phyloP scores from a whole-genome alignment of 1,140 invertebrate genomes.

The Papilio helenus region DNA sequence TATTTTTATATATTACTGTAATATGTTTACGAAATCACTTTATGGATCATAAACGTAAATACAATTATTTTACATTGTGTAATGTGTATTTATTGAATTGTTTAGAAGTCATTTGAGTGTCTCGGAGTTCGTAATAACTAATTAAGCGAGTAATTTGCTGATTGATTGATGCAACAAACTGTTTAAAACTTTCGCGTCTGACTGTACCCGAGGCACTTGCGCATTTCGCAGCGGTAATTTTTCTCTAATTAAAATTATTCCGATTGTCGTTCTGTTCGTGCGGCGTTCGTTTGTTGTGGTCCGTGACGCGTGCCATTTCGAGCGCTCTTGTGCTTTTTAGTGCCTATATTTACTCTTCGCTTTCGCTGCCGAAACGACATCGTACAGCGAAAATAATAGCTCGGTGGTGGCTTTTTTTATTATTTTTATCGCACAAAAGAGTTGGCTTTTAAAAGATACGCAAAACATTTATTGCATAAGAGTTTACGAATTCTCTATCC shows the following conservation, averaged over 20 bases:
- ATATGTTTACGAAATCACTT: not conserved
- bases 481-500: slow-evolving; percentile 22
- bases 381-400: slow-evolving; percentile 59
- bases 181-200: slow-evolving; percentile 45
- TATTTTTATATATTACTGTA: too few relatives aligned
- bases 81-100: slow-evolving; percentile 1
- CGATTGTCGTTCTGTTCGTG: slow-evolving; percentile 73
- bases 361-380: slow-evolving; percentile 53
- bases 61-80: not conserved
- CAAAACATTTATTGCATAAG: slow-evolving; percentile 36
- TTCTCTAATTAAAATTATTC: slow-evolving; percentile 82
- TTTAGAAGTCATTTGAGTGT: not conserved
- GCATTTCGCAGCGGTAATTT: slow-evolving; percentile 75
- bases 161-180: slow-evolving; percentile 27
- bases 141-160: slow-evolving; percentile 22
- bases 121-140: not conserved
- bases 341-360: slow-evolving; percentile 74
- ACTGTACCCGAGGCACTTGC: slow-evolving; percentile 59
- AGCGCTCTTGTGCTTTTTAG: slow-evolving; percentile 78
- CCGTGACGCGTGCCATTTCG: slow-evolving; percentile 75
- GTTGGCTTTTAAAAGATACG: slow-evolving; percentile 49
- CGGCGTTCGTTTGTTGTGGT: slow-evolving; percentile 74
- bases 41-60: not conserved
- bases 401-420: slow-evolving; percentile 57
- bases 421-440: slow-evolving; percentile 46